Percentiles rank a stretch among this genome's conserved stretches.
Evolutionary conservation across 2,888 invertebrate genomes (phyloP).

Genomic region (Netelia virgata): DNA sequence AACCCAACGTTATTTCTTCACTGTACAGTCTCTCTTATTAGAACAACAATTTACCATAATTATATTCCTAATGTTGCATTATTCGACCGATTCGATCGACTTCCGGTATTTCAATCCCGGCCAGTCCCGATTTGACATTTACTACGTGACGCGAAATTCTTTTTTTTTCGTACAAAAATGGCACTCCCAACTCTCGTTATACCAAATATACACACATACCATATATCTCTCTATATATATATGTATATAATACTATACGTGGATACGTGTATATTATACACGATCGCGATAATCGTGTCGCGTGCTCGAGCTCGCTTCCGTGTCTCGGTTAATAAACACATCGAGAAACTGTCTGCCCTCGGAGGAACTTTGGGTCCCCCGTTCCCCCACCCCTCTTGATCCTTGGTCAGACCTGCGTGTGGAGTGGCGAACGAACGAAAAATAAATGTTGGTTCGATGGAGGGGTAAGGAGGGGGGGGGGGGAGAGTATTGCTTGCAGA

Average conservation of each 20-base stretch:
- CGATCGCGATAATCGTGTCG: constrained; percentile 70
- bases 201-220: constrained; percentile 22
- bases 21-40: no score
- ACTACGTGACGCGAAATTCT: constrained; percentile 51
- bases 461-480: constrained; percentile 13
- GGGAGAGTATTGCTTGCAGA: no score
- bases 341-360: constrained; percentile 64
- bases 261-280: constrained; percentile 61
- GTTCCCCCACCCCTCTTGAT: neutral
- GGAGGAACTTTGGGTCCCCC: constrained; percentile 26
- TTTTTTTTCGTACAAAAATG: constrained; percentile 62
- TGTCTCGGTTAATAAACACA: constrained; percentile 70
- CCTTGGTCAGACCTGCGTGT: neutral
- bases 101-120: constrained; percentile 59
- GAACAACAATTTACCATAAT: neutral
- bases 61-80: neutral
- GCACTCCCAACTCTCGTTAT: constrained; percentile 30
- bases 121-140: constrained; percentile 37
- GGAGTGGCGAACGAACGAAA: neutral
- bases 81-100: constrained; percentile 60
- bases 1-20: neutral
- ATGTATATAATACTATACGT: neutral
- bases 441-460: neutral
- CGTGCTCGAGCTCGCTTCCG: constrained; percentile 69
- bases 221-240: constrained; percentile 7